phyloP scores from a whole-genome alignment of 64 coral and sea anemone genomes.

The Dendrophyllia cribrosa region DNA sequence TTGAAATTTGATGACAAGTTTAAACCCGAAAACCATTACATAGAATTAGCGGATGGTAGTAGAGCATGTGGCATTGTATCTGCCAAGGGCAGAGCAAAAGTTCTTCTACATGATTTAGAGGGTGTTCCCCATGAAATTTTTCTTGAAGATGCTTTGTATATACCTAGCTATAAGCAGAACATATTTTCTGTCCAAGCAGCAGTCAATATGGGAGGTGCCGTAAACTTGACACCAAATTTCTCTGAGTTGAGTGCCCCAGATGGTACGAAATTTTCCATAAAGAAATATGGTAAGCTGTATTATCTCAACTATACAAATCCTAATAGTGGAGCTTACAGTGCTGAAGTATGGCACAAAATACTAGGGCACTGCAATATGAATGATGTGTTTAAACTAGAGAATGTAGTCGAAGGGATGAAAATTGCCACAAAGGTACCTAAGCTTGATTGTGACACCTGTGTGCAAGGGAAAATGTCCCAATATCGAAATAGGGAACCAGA shows the following conservation, averaged over 20 bases:
- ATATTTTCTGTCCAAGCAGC: conserved; percentile 19
- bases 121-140: no score
- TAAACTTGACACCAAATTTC: conserved; percentile 15
- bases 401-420: conserved; percentile 63
- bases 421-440: conserved; percentile 9
- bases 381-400: conserved; percentile 41
- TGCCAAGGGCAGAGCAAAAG: no score
- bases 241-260: conserved; percentile 4
- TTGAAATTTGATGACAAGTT: no score
- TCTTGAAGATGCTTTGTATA: no score
- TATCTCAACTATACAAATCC: conserved; percentile 16
- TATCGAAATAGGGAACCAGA: conserved; percentile 44
- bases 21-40: no score
- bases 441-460: conserved; percentile 45
- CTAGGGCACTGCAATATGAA: conserved; percentile 23
- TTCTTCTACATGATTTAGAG: no score
- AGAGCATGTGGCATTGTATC: no score
- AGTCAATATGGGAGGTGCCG: neutral
- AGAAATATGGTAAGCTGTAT: neutral
- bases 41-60: no score
- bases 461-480: conserved; percentile 27
- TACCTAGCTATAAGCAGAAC: neutral
- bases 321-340: no score
- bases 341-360: conserved; percentile 18
- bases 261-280: conserved; percentile 63